A percentile compares a stretch with the other conserved stretches of the same genome.
Evolutionary conservation across 2,888 invertebrate species (phyloP).

Genomic region (Amiota communis): DNA sequence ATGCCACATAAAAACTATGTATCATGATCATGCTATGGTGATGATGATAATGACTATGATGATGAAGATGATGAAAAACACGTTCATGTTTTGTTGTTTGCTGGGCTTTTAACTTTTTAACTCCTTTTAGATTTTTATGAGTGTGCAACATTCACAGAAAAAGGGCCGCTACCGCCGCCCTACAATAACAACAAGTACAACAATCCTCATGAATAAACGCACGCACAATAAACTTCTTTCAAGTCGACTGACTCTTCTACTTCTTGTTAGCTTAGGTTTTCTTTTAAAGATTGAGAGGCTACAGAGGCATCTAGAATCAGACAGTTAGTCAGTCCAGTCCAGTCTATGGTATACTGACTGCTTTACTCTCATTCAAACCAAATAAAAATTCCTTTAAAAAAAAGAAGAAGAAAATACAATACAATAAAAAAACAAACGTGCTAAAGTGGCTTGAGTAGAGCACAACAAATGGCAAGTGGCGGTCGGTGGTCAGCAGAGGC

Average conservation of each 20-base stretch:
- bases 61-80: too few relatives aligned
- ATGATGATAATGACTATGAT: too few relatives aligned
- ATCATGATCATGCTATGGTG: constrained; percentile 35
- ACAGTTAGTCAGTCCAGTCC: not conserved
- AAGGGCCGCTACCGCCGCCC: constrained; percentile 9
- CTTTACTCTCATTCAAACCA: constrained; percentile 6
- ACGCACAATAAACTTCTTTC: constrained; percentile 66
- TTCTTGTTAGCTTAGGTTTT: constrained; percentile 52
- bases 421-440: constrained; percentile 18
- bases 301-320: not conserved
- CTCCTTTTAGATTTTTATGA: constrained; percentile 36
- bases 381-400: constrained; percentile 25
- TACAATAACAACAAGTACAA: not conserved
- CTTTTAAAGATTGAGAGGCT: not conserved
- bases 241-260: constrained; percentile 39
- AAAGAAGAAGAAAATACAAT: not conserved
- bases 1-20: constrained; percentile 62
- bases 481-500: not conserved
- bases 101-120: constrained; percentile 63
- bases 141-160: constrained; percentile 36
- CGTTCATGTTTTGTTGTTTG: constrained; percentile 53
- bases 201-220: constrained; percentile 47
- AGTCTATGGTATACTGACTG: not conserved
- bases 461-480: not conserved
- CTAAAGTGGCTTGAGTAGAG: constrained; percentile 14